Percentiles rank a stretch among this genome's conserved stretches.
phyloP scores from a whole-genome alignment of 1,140 invertebrate genomes.

The Ostrea edulis region DNA sequence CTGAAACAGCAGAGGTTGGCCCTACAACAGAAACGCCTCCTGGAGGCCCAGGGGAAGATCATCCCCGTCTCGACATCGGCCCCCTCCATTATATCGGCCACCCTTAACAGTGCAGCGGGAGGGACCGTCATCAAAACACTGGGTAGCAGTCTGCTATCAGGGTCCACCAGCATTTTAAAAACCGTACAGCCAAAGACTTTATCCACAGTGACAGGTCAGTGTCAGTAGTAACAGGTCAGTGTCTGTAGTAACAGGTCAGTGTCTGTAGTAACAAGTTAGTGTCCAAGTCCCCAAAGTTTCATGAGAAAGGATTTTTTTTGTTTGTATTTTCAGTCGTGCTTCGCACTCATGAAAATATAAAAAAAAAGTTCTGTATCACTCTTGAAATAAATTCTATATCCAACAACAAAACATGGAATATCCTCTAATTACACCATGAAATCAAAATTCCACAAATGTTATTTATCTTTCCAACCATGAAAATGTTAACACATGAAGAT shows the following conservation, averaged over 20 bases:
- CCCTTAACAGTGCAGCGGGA: constrained; percentile 54
- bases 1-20: constrained; percentile 91
- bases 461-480: too few relatives aligned
- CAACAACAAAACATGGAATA: too few relatives aligned
- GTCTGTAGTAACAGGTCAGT: constrained; percentile 52
- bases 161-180: constrained; percentile 66
- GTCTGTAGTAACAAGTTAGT: neutral
- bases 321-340: too few relatives aligned
- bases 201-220: constrained; percentile 60
- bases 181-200: constrained; percentile 71
- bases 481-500: too few relatives aligned
- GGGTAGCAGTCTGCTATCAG: constrained; percentile 55
- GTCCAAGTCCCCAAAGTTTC: too few relatives aligned
- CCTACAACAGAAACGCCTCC: constrained; percentile 89
- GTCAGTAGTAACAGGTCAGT: constrained; percentile 51
- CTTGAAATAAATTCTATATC: too few relatives aligned
- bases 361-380: too few relatives aligned
- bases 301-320: too few relatives aligned
- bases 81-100: constrained; percentile 46
- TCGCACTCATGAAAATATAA: too few relatives aligned
- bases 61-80: constrained; percentile 49
- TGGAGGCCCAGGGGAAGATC: constrained; percentile 73
- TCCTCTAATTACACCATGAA: too few relatives aligned
- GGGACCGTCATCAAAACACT: constrained; percentile 66
- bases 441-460: too few relatives aligned